phyloP scores from a whole-genome alignment of 1,140 invertebrate species.

The Drosophila busckii region DNA sequence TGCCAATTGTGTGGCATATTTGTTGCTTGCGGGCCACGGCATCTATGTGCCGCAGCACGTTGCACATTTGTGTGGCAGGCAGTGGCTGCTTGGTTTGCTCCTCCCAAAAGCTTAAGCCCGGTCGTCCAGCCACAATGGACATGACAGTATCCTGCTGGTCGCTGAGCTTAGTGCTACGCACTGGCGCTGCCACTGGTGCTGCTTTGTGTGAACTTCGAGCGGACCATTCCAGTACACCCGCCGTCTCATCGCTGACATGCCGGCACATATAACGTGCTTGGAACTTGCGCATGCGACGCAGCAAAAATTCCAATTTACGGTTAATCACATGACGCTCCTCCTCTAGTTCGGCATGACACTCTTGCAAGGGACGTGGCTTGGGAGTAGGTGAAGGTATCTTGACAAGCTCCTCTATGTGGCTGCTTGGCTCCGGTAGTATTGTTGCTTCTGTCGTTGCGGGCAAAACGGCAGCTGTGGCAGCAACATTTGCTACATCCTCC shows the following conservation, averaged over 20 bases:
- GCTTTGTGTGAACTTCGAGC: slow-evolving; percentile 78
- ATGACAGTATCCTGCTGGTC: slow-evolving; percentile 50
- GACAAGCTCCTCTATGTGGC: slow-evolving; percentile 5
- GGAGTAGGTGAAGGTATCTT: neutral
- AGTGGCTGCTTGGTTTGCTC: slow-evolving; percentile 57
- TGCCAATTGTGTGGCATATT: slow-evolving; percentile 65
- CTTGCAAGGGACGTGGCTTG: slow-evolving; percentile 25
- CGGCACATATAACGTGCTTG: slow-evolving; percentile 86
- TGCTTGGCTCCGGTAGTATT: slow-evolving; percentile 15
- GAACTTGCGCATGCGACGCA: slow-evolving; percentile 86
- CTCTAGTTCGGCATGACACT: slow-evolving; percentile 51
- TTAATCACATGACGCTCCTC: slow-evolving; percentile 83
- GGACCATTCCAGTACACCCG: slow-evolving; percentile 85
- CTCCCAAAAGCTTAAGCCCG: slow-evolving; percentile 43
- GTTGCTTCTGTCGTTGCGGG: slow-evolving; percentile 2
- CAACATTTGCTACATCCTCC: slow-evolving; percentile 36
- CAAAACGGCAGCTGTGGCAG: neutral
- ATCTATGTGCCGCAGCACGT: slow-evolving; percentile 61
- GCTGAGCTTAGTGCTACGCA: slow-evolving; percentile 62
- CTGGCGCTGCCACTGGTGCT: slow-evolving; percentile 23
- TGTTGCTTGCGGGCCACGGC: slow-evolving; percentile 59
- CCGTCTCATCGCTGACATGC: slow-evolving; percentile 87
- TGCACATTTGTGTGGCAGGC: slow-evolving; percentile 60
- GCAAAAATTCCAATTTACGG: slow-evolving; percentile 84
- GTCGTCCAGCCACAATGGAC: slow-evolving; percentile 51